Base-by-base conservation (phyloP, 2,797 vertebrate species). In the Champsocephalus gunnari region DNA sequence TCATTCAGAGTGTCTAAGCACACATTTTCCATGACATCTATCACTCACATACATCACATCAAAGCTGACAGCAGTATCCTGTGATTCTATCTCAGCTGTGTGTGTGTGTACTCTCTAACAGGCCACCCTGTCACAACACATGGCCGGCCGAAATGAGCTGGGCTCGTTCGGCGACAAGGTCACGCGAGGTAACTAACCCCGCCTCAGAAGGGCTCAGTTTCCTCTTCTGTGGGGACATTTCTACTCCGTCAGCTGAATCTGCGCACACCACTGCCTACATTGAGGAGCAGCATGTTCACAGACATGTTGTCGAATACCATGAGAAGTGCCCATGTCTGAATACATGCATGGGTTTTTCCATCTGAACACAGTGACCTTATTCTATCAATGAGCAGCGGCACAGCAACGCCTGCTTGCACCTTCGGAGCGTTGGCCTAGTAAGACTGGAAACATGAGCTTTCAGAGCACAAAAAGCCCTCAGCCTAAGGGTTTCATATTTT, bases 191-290 rank as follows among this genome's bases (percentile, higher is more conserved):
- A 80, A 82, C 64, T 69, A 58, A 75, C 44, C 44, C 74, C 75
- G 62, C 62, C 72, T 58, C 66, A 70, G 32, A 28, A 68, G 44
- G 77, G 77, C 78, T 90, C 83, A 53, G 83, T 90, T 91, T 80
- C 87, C 48, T 50, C 80, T 71, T 67, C 73, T 80, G 78, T 85
- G 82, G 80, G 84, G 72, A 80, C 43, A 66, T 83, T 91, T 91
- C 74, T 66, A 44, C 87, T 66, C 81, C 1, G 70, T 91, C 86
- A 92, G 90, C 87, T 79, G 77, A 83, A 89, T 85, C 64, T 77
- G 74, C 55, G 75, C 54, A 74, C 32, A 16, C 17, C 66, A 75
- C 67, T 14, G 2, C 58, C 69, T 73, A 59, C 84, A 75, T 69
- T 53, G 73, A 81, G 19, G 47, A 59, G 75, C 75, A 55, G 55